Conservation (phyloP, 1,140 invertebrate genomes). For the Odontomachus brunneus region DNA sequence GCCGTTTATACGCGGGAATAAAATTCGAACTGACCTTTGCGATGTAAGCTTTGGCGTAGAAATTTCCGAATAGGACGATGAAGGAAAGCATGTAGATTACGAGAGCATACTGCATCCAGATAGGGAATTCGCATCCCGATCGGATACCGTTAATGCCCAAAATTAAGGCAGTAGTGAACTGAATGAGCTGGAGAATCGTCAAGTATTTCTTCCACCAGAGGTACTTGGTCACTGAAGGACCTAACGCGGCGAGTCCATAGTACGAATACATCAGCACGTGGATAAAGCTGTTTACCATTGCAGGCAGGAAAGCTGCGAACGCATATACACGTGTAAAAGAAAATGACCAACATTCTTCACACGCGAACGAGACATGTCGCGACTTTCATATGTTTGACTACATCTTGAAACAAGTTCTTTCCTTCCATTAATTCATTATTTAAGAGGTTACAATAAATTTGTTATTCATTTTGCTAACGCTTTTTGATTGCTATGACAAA, state of each 20-base stretch:
- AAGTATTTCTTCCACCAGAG: slow-evolving; percentile 98
- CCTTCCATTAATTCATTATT: too few species aligned
- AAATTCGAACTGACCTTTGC: slow-evolving; percentile 87
- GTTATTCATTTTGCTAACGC: too few species aligned
- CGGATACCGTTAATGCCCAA: slow-evolving; percentile 94
- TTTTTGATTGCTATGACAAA: too few species aligned
- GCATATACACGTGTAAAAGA: background rate
- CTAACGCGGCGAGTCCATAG: slow-evolving; percentile 94
- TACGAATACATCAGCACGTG: slow-evolving; percentile 98
- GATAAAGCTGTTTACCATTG: slow-evolving; percentile 96
- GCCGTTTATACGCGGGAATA: background rate
- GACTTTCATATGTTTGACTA: background rate
- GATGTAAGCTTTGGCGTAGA: slow-evolving; percentile 94
- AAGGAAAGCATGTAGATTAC: slow-evolving; percentile 96
- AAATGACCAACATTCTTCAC: background rate
- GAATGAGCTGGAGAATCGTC: slow-evolving; percentile 94
- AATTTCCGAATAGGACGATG: slow-evolving; percentile 96
- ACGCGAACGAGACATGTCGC: background rate
- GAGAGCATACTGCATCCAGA: slow-evolving; percentile 97
- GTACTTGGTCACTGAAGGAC: slow-evolving; percentile 91
- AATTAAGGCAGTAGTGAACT: slow-evolving; percentile 94
- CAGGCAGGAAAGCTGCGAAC: slow-evolving; percentile 91
- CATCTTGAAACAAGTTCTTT: background rate
- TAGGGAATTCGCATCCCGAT: slow-evolving; percentile 94
- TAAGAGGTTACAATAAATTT: too few species aligned